Percentiles rank a stretch among this genome's conserved stretches.
Conservation (phyloP, 1,140 invertebrate species). For the Sitobion miscanthi region DNA sequence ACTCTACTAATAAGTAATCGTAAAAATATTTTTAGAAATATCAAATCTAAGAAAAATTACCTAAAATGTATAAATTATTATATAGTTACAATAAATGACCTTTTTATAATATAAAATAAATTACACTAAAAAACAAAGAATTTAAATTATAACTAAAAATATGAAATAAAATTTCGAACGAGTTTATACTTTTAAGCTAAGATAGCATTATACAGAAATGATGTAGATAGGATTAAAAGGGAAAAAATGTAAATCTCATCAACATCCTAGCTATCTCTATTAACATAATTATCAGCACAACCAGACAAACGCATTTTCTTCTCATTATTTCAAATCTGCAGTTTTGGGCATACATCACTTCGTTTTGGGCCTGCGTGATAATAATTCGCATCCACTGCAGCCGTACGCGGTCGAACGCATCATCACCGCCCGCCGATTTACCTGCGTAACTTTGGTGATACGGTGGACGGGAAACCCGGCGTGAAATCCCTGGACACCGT, state of each 20-base stretch:
- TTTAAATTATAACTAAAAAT: neutral
- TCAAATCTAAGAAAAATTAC: neutral
- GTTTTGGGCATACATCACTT: neutral
- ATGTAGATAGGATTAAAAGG: neutral
- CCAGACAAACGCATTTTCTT: neutral
- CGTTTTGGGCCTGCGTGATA: neutral
- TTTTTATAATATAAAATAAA: neutral
- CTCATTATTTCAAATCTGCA: neutral
- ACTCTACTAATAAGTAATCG: too few species aligned
- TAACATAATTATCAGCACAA: neutral
- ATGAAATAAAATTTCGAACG: too few species aligned
- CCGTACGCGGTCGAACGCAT: neutral
- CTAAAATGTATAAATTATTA: too few species aligned
- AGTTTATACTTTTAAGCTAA: too few species aligned
- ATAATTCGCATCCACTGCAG: neutral
- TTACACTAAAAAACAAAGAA: neutral
- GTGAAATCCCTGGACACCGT: neutral
- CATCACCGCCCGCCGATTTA: neutral
- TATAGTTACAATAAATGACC: too few species aligned
- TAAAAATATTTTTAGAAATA: neutral
- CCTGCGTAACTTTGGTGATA: slow-evolving; percentile 46
- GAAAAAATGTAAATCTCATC: neutral
- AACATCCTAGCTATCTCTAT: too few species aligned
- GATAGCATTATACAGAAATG: too few species aligned
- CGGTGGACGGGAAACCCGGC: slow-evolving; percentile 19